Evolutionary conservation across 1,140 invertebrate genomes (phyloP), one percentile per base, ranked within the genome.

Genomic region (Portunus trituberculatus): DNA sequence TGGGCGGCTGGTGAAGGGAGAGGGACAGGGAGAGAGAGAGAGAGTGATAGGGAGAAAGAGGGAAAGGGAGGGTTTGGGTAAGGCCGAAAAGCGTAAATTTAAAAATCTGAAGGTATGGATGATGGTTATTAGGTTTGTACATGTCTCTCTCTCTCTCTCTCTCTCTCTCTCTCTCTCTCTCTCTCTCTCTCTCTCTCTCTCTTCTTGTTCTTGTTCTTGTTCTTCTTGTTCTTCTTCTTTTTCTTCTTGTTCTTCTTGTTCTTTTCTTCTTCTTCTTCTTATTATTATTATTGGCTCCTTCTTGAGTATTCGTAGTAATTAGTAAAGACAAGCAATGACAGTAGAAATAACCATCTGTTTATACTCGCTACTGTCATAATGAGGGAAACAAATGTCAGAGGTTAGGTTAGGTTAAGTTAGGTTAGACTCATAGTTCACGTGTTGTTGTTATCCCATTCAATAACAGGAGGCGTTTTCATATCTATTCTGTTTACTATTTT

Each of bases 141-240:
- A 59, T 59, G 52, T 59, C 10, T 59, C 52, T 59, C 52, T 59
- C 52, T 46, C 39, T 91, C 32, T 91, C 32, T 91, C 89, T 91
- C 39, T 46, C 45, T 46, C 45, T 91, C 28, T 52, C 46, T 52
- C 28, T 16, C 39, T 25, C 14, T 52, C 28, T 31, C 39, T 59
- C 52, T 20, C 16, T 20, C 16, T 20, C 16, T 59, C 52, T 20
- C 52, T 20, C 52, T 59, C 52, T 59, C 52, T 59, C 52, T 59
- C 52, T 59, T 10, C 48, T 52, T 14, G 6, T 14, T 52, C 48
- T 52, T 14, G 6, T 14, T 52, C 48, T 52, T 14, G 6, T 14
- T 14, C 14, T 14, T 52, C 48, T 52, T 14, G 6, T 14, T 52
- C 48, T 52, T 52, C 48, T 52, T 52, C 48, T 52, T 14, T 52